A percentile compares a stretch with the other conserved stretches of the same genome.
Evolutionary conservation across 2,797 vertebrate genomes (phyloP).

Genomic region (Acestrorhynchus altus): DNA sequence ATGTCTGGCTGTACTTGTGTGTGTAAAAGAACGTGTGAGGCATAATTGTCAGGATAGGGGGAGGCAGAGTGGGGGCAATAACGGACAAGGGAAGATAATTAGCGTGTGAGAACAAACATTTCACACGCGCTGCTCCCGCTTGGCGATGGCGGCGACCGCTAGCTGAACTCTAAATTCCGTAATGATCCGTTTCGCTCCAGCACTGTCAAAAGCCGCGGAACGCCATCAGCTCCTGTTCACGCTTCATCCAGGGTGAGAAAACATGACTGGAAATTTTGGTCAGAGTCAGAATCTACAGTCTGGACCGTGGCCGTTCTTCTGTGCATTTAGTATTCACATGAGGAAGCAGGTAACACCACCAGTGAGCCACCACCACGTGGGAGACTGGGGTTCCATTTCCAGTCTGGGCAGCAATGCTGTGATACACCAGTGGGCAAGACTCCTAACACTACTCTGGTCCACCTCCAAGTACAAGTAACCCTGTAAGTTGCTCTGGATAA

Average conservation of each 20-base stretch:
- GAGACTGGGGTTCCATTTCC: no score
- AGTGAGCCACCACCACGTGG: no score
- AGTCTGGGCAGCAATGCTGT: no score
- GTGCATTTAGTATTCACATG: background rate
- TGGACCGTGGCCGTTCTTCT: background rate
- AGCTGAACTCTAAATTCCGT: constrained; percentile 16
- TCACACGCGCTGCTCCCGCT: background rate
- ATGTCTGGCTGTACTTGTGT: background rate
- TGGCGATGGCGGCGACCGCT: background rate
- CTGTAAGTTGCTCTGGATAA: no score
- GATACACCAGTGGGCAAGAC: no score
- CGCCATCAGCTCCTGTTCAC: background rate
- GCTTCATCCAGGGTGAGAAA: background rate
- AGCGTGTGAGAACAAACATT: constrained; percentile 11
- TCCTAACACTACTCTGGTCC: no score
- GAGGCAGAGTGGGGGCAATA: background rate
- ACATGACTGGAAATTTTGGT: background rate
- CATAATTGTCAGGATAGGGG: background rate
- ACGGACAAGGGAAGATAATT: background rate
- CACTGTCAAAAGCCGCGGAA: constrained; percentile 10
- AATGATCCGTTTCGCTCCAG: background rate
- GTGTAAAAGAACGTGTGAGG: background rate
- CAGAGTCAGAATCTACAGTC: background rate
- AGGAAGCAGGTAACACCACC: no score
- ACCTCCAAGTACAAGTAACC: no score